phyloP scores from a whole-genome alignment of 2,888 invertebrate species.

The Erannis defoliaria region DNA sequence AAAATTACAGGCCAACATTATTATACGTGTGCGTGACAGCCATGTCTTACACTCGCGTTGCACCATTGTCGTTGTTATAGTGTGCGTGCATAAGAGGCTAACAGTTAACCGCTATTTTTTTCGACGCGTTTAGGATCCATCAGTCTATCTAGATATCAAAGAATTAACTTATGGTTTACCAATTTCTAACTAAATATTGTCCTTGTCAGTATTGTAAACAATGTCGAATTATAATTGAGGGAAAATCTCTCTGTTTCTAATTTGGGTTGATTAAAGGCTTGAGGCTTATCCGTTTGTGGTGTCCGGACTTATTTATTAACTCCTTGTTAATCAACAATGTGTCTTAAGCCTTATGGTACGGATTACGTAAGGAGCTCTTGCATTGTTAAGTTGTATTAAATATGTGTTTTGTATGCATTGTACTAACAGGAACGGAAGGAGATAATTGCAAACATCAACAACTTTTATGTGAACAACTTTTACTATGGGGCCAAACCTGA shows the following conservation, averaged over 20 bases:
- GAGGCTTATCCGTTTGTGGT: conserved; percentile 23
- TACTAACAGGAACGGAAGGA: too few relatives aligned
- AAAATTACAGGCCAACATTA: too few relatives aligned
- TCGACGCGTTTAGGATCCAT: too few relatives aligned
- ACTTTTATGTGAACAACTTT: too few relatives aligned
- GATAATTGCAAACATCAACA: too few relatives aligned
- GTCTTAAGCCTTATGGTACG: conserved; percentile 24
- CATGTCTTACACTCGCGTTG: too few relatives aligned
- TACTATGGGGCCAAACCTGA: too few relatives aligned
- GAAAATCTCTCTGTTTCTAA: conserved; percentile 15
- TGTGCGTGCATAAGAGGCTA: too few relatives aligned
- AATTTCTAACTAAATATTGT: neutral
- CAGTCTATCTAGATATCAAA: neutral
- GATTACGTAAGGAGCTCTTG: conserved; percentile 16
- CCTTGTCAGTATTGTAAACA: conserved; percentile 1
- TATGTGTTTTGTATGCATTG: neutral
- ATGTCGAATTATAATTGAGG: conserved; percentile 13
- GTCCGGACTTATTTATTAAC: conserved; percentile 28
- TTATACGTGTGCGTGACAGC: too few relatives aligned
- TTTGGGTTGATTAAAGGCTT: conserved; percentile 28
- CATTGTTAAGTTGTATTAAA: conserved; percentile 9
- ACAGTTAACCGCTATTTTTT: too few relatives aligned
- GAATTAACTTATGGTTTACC: neutral
- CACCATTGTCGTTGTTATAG: too few relatives aligned
- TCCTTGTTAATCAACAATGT: conserved; percentile 25